Conservation (phyloP, 1,140 invertebrate species). For the Leptestheria dahalacensis region DNA sequence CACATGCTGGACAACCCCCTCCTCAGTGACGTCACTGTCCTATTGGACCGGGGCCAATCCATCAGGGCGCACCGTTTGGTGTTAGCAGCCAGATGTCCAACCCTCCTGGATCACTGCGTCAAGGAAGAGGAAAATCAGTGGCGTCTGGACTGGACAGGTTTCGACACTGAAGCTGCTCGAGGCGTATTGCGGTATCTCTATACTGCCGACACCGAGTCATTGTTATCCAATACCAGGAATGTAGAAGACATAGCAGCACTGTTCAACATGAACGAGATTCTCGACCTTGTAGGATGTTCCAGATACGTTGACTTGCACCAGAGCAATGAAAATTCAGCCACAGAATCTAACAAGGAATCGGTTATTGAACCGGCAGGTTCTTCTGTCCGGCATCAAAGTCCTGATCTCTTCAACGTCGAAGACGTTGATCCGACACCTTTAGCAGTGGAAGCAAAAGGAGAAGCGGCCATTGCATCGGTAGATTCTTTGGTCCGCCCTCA, state of each 20-base stretch:
- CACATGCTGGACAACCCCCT: slow-evolving; percentile 27
- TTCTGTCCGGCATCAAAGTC: no score
- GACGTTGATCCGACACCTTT: no score
- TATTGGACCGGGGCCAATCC: slow-evolving; percentile 25
- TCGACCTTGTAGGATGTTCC: not conserved
- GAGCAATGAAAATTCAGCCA: not conserved
- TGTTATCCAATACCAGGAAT: not conserved
- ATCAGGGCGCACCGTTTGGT: slow-evolving; percentile 32
- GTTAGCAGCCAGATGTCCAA: slow-evolving; percentile 28
- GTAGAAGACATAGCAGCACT: not conserved
- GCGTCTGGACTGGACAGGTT: slow-evolving; percentile 12
- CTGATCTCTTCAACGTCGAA: no score
- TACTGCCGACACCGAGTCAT: not conserved
- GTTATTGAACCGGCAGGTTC: no score
- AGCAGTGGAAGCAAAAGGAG: no score
- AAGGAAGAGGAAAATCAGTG: slow-evolving; percentile 6
- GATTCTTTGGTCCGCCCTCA: no score
- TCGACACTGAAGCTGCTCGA: slow-evolving; percentile 23
- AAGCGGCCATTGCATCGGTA: no score
- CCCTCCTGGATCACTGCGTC: slow-evolving; percentile 27
- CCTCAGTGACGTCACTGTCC: slow-evolving; percentile 30
- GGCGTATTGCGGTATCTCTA: slow-evolving; percentile 21
- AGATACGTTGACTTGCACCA: not conserved
- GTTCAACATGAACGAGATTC: not conserved
- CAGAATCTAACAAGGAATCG: no score